Evolutionary conservation across 2,113 vertebrate species (phyloP), one percentile per base, ranked within the genome.

Genomic region (Microcebus lehilahytsara): DNA sequence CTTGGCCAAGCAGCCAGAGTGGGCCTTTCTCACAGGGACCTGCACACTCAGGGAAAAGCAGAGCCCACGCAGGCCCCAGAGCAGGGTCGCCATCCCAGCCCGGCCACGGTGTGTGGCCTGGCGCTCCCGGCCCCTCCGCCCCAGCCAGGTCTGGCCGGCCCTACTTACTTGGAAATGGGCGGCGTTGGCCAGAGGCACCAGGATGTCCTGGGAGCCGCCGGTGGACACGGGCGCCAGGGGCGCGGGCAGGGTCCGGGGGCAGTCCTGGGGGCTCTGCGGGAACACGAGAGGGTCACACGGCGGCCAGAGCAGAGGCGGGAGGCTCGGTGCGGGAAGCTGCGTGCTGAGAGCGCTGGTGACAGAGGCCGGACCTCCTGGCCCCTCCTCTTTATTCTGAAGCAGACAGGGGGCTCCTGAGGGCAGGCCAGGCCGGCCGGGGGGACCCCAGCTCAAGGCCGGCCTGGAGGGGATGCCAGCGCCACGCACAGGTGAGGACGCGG

Each of bases 211-310:
- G 37, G 98, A 93, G 6, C 97, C 90, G 25, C 99, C 99, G 0
- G 99, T 99, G 32, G 99, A 98, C 58, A 98, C 97, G 0, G 99
- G 99, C 9, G 98, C 97, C 97, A 99, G 90, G 6, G 98, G 60
- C 1, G 98, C 94, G 80, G 99, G 98, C 6, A 98, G 75, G 97
- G 99, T 98, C 75, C 97, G 99, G 2, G 99, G 99, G 95, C 99
- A 99, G 96, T 99, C 99, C 8, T 92, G 98, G 14, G 98, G 97
- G 66, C 98, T 98, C 99, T 99, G 98, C 77, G 94, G 95, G 91
- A 96, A 98, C 67, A 74, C 83, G 96, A 23, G 98, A 58, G 51
- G 23, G 9, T 97, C 58, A 97, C 56, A 6, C 2, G 0, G 42
- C 42, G 42, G 42, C 42, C 12, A 19, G 74, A 83, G 72, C 60